phyloP scores from a whole-genome alignment of 2,888 invertebrate genomes.

The Holacanthella duospinosa region DNA sequence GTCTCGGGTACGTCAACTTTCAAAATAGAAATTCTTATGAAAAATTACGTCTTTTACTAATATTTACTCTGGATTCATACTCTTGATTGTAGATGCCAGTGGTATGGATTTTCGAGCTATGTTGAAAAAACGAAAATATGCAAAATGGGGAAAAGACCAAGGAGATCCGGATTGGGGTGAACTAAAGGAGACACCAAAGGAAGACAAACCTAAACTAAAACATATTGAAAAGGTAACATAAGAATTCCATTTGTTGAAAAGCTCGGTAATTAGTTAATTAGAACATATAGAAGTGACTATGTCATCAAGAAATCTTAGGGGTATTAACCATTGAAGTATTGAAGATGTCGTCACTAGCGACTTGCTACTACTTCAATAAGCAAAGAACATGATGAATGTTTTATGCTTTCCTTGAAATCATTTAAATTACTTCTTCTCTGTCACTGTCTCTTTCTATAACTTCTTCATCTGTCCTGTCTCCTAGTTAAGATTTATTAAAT shows the following conservation, averaged over 20 bases:
- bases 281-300: not conserved
- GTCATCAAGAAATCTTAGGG: not conserved
- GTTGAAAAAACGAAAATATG: constrained; percentile 91
- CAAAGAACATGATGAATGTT: not conserved
- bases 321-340: too few relatives aligned
- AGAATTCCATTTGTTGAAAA: not conserved
- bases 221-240: constrained; percentile 81
- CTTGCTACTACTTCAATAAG: too few relatives aligned
- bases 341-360: too few relatives aligned
- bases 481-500: not conserved
- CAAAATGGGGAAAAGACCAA: constrained; percentile 83
- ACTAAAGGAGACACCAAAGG: constrained; percentile 81
- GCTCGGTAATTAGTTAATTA: not conserved
- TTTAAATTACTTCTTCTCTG: constrained; percentile 9
- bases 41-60: too few relatives aligned
- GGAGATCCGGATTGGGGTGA: constrained; percentile 88
- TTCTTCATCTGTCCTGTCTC: constrained; percentile 1
- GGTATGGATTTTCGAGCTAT: constrained; percentile 98
- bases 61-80: not conserved
- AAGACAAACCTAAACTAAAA: constrained; percentile 65
- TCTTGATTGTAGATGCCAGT: constrained; percentile 63
- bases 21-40: too few relatives aligned
- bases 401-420: not conserved
- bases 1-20: constrained; percentile 66
- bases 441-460: constrained; percentile 11